A percentile compares a stretch with the other conserved stretches of the same genome.
Evolutionary conservation across 1,140 invertebrate genomes (phyloP).

Genomic region (Acyrthosiphon pisum): DNA sequence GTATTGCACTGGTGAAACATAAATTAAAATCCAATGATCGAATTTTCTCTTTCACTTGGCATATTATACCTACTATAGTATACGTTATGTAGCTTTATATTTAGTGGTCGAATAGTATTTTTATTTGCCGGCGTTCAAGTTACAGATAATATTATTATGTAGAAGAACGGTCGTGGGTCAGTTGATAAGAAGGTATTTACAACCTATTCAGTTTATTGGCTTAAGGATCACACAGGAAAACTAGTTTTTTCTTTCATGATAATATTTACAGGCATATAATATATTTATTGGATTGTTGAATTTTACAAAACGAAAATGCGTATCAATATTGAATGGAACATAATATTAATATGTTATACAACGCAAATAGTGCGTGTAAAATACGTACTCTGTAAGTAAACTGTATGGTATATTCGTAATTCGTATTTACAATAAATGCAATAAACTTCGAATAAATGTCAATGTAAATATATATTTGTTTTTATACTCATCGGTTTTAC

Average conservation of each 20-base stretch:
- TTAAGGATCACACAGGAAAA: background rate
- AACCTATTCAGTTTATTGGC: background rate
- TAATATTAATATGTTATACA: background rate
- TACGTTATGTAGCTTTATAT: background rate
- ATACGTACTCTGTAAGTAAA: background rate
- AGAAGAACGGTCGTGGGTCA: background rate
- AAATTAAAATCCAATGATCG: constrained; percentile 3
- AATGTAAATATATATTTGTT: background rate
- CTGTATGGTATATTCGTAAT: background rate
- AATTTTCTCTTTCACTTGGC: constrained; percentile 16
- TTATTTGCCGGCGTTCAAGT: background rate
- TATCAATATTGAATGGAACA: background rate
- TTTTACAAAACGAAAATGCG: background rate
- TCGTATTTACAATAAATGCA: background rate
- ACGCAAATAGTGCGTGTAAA: constrained; percentile 39
- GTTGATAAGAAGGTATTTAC: background rate
- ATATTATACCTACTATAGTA: background rate
- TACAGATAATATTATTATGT: background rate
- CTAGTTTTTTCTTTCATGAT: background rate
- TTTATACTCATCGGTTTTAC: background rate
- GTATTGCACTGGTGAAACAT: background rate
- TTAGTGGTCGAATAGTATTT: background rate
- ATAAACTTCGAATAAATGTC: background rate
- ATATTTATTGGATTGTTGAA: too few relatives aligned
- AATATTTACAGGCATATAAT: background rate